A percentile compares a stretch with the other conserved stretches of the same genome.
These are phyloP conservation scores for Nyctereutes procyonoides DNA, from an alignment of 2,113 vertebrate species.

Conservation along the genomic window DNA sequence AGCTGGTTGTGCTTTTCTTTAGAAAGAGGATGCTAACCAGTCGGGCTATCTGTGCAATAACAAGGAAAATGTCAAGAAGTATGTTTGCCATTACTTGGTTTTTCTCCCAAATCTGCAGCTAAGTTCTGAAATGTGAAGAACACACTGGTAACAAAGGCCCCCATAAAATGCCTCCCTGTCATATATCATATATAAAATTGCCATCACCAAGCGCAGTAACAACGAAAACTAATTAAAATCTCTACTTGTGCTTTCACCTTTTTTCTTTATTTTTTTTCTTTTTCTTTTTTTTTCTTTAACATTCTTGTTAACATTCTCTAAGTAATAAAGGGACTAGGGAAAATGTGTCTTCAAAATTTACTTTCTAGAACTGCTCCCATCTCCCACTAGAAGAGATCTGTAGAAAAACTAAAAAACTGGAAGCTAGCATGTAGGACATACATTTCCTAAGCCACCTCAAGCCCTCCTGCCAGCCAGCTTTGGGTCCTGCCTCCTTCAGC, in stretches of 20 bases:
- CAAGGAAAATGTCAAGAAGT: neutral
- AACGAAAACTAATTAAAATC: constrained; percentile 51
- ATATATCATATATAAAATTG: neutral
- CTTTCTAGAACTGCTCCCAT: constrained; percentile 43
- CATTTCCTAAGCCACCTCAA: neutral
- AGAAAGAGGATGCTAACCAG: neutral
- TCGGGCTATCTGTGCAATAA: neutral
- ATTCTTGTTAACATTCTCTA: neutral
- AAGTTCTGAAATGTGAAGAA: neutral
- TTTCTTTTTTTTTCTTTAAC: neutral
- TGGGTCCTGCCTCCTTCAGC: neutral
- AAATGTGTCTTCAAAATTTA: constrained; percentile 26
- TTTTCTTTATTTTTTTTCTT: neutral
- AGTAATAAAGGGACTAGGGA: neutral
- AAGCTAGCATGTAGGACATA: neutral
- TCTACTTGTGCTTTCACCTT: constrained; percentile 29
- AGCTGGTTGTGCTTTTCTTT: neutral
- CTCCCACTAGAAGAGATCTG: neutral
- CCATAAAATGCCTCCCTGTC: neutral
- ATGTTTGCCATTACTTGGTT: constrained; percentile 24
- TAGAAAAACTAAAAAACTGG: neutral
- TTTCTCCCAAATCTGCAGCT: neutral
- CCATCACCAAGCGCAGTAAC: neutral
- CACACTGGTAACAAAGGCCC: neutral
- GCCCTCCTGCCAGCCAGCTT: neutral